Conservation (phyloP, 1,140 invertebrate genomes). For the Hetaerina americana region DNA sequence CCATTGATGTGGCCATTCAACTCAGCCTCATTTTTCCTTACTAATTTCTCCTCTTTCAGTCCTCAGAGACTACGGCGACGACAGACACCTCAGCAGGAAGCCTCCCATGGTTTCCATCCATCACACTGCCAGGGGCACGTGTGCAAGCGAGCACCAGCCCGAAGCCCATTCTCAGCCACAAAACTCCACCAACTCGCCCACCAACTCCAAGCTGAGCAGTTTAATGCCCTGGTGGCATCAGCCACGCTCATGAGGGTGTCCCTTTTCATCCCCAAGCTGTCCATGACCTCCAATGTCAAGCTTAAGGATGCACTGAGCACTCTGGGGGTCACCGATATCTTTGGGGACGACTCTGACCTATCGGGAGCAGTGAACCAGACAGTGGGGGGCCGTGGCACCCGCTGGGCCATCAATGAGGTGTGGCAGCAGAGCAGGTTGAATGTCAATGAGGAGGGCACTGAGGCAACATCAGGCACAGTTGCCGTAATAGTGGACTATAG, state of each 20-base stretch:
- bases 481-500: background rate
- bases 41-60: too few relatives aligned
- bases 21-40: too few relatives aligned
- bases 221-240: background rate
- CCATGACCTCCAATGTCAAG: background rate
- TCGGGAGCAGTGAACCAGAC: background rate
- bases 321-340: background rate
- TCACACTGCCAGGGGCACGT: too few relatives aligned
- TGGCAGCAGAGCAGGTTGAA: background rate
- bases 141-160: too few relatives aligned
- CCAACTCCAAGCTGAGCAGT: background rate
- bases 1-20: too few relatives aligned
- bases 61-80: too few relatives aligned
- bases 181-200: background rate
- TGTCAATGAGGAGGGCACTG: background rate
- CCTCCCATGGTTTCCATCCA: too few relatives aligned
- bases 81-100: too few relatives aligned
- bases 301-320: background rate
- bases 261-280: background rate
- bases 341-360: background rate
- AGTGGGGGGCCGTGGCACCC: background rate
- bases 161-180: background rate
- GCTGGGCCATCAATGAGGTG: background rate
- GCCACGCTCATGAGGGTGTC: background rate
- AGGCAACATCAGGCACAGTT: background rate